A percentile compares a stretch with the other conserved stretches of the same genome.
Evolutionary conservation across 2,113 vertebrate species (phyloP).

Genomic region (Phoxinus phoxinus): DNA sequence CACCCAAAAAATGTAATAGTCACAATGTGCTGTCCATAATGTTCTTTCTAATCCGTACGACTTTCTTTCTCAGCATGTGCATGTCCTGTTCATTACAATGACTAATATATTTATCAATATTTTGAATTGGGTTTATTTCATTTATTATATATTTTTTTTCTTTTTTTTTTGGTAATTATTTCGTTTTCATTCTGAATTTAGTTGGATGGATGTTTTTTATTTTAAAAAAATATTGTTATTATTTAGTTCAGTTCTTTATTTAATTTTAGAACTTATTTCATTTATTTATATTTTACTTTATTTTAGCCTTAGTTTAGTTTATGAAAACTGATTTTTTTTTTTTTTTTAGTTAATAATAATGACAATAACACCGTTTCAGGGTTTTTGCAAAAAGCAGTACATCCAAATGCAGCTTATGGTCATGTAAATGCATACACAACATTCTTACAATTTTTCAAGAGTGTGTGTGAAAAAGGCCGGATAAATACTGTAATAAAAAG

Average conservation of each 20-base stretch:
- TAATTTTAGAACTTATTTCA: neutral
- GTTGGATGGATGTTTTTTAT: no score
- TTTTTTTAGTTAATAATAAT: neutral
- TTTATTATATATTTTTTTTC: no score
- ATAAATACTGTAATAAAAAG: neutral
- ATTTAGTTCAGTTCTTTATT: no score
- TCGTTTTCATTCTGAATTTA: no score
- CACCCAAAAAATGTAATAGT: neutral
- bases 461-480: neutral
- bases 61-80: neutral
- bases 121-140: no score
- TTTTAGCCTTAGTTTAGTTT: neutral
- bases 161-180: no score
- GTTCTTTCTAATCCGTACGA: neutral
- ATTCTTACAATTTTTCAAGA: neutral
- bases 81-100: no score
- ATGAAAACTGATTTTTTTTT: no score
- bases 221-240: no score
- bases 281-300: neutral
- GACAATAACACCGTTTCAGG: neutral
- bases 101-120: no score
- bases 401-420: neutral
- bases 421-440: neutral
- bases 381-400: neutral
- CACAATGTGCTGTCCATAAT: no score